Conservation (phyloP, 2,888 invertebrate species). For the Drosophila tanythrix region DNA sequence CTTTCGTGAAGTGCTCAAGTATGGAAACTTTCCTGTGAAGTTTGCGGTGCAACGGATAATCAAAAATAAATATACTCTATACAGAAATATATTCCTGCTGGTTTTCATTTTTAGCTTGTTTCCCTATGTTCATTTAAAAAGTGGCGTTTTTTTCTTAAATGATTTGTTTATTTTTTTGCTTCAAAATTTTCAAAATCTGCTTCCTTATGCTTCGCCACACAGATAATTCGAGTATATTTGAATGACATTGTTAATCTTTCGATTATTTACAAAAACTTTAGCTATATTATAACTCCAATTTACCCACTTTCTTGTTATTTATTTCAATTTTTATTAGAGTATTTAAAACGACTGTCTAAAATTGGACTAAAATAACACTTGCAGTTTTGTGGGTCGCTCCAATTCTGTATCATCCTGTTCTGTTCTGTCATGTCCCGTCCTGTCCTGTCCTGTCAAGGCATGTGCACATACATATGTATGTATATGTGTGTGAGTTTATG, state of each 20-base stretch:
- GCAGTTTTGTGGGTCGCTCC: slow-evolving; percentile 51
- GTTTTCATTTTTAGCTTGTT: neutral
- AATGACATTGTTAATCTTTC: neutral
- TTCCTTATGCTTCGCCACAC: neutral
- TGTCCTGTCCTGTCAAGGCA: slow-evolving; percentile 38
- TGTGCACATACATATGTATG: slow-evolving; percentile 8
- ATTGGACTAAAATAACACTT: slow-evolving; percentile 54
- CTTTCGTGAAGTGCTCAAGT: slow-evolving; percentile 20
- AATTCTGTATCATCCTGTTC: slow-evolving; percentile 9
- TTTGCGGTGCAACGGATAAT: slow-evolving; percentile 10
- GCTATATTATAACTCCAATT: neutral
- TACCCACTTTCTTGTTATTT: neutral
- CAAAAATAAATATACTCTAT: slow-evolving; percentile 8
- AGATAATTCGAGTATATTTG: neutral
- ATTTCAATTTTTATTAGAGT: slow-evolving; percentile 18
- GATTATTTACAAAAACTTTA: neutral
- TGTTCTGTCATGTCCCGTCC: slow-evolving; percentile 16
- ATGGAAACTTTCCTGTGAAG: slow-evolving; percentile 36
- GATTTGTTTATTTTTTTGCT: neutral
- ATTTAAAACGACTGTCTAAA: slow-evolving; percentile 11
- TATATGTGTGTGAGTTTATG: slow-evolving; percentile 13
- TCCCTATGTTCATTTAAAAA: neutral
- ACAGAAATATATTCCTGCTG: neutral
- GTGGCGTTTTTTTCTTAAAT: neutral
- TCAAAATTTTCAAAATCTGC: neutral